Base-by-base conservation (phyloP, 2,888 invertebrate species). In the Penaeus monodon region DNA sequence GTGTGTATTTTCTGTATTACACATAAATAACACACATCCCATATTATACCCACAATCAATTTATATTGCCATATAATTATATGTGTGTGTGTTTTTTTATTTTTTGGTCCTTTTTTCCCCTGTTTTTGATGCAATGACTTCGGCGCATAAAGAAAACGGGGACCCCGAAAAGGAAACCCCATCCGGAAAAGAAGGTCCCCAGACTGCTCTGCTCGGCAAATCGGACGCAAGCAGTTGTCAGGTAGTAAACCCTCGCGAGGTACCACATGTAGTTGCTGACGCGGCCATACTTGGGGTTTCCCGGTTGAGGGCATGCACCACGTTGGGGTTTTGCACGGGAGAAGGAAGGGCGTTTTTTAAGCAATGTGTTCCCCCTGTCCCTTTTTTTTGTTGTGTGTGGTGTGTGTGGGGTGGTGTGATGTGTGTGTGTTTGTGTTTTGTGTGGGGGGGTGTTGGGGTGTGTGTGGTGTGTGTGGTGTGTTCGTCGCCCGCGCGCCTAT, bases 251-350 rank as follows among this genome's bases (percentile, higher is more conserved):
- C 93, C 90, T 93, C 93, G 86, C 92, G 91, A 93, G 92, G 93
- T 93, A 93, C 93, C 93, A 94, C 91, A 92, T 92, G 91, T 93
- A 94, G 86, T 93, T 93, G 68, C 92, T 92, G 83, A 93, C 91
- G 65, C 93, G 92, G 49, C 92, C 91, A 88, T 92, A 92, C 85
- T 90, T 91, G 70, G 90, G 70, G 90, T 90, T 14, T 91, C 57
- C 76, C 88, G 68, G 38, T 64, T 70, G 64, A 88, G 80, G 20
- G 70, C 44, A 85, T 65, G 38, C 85, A 85, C 85, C 85, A 85
- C 24, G 64, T 7, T 1, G 64, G 64, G 85, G 63, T 80, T 85
- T 81, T 85, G 85, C 2, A 27, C 73, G 38, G 38, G 57, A 57
- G 57, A 20, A 57, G 57, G 17, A 57, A 49, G 14, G 10, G 14